Evolutionary conservation across 2,113 vertebrate genomes (phyloP).

Genomic region (Strix aluco): DNA sequence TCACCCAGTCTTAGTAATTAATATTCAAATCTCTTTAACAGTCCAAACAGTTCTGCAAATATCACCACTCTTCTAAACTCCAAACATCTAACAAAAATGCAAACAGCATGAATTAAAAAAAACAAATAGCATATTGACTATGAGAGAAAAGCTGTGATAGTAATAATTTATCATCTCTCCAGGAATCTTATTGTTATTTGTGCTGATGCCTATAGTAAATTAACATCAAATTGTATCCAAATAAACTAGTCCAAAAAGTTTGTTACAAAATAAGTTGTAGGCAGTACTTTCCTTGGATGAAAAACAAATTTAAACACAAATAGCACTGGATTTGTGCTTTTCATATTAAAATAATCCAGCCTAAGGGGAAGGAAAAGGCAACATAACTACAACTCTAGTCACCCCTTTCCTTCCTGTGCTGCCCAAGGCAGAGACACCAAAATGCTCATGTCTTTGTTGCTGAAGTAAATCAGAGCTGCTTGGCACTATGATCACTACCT

Average conservation of each 20-base stretch:
- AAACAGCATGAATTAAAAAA: neutral
- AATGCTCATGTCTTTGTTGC: neutral
- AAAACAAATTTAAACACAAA: neutral
- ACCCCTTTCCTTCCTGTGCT: neutral
- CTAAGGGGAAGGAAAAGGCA: neutral
- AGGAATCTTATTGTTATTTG: slow-evolving; percentile 26
- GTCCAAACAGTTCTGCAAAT: neutral
- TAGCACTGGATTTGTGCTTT: neutral
- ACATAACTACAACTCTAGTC: neutral
- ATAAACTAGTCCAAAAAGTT: slow-evolving; percentile 25
- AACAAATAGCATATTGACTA: neutral
- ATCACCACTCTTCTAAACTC: neutral
- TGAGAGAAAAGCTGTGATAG: neutral
- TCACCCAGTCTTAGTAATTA: neutral
- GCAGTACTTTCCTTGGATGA: slow-evolving; percentile 14
- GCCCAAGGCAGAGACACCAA: neutral
- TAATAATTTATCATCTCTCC: neutral
- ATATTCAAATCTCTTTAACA: neutral
- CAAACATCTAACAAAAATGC: neutral
- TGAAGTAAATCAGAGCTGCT: neutral
- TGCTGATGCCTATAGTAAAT: neutral
- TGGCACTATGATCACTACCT: neutral
- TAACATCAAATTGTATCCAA: slow-evolving; percentile 8
- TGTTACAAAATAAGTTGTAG: slow-evolving; percentile 17
- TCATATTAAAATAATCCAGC: neutral